Conservation (phyloP, 1,140 invertebrate species). For the Trigoniulus corallinus region DNA sequence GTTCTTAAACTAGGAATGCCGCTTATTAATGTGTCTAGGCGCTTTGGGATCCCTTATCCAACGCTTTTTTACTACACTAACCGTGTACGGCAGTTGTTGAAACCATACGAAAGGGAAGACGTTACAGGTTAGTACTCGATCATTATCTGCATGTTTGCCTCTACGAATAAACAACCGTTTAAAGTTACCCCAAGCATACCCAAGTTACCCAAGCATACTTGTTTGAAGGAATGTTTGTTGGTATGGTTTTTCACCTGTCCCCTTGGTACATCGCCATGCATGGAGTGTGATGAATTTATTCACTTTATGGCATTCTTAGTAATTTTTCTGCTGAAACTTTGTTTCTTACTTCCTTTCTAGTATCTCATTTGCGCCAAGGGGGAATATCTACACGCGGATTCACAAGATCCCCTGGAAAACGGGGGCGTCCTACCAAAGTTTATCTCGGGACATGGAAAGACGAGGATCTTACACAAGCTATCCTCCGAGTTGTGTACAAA, state of each 20-base stretch:
- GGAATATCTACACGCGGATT: too few relatives aligned
- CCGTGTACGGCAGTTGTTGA: constrained; percentile 80
- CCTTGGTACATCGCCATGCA: too few relatives aligned
- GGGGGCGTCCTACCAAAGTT: constrained; percentile 67
- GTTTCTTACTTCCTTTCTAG: too few relatives aligned
- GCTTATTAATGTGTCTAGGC: constrained; percentile 69
- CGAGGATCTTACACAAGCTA: constrained; percentile 76
- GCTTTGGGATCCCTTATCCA: constrained; percentile 85
- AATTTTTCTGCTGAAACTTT: too few relatives aligned
- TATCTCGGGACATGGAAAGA: constrained; percentile 78
- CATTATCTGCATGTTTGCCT: not conserved
- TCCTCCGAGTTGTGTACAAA: constrained; percentile 74
- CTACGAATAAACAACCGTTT: not conserved
- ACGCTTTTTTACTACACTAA: constrained; percentile 88
- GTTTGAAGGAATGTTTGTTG: constrained; percentile 1
- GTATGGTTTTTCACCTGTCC: too few relatives aligned
- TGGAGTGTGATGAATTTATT: too few relatives aligned
- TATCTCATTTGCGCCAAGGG: too few relatives aligned
- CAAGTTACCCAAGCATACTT: not conserved
- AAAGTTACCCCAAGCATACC: not conserved
- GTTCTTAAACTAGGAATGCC: constrained; percentile 77
- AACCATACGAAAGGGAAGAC: constrained; percentile 41
- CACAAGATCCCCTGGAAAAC: constrained; percentile 50
- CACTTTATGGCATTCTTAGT: too few relatives aligned
- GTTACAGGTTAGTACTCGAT: constrained; percentile 37